phyloP scores from a whole-genome alignment of 1,140 invertebrate species.

The Melitaea cinxia region DNA sequence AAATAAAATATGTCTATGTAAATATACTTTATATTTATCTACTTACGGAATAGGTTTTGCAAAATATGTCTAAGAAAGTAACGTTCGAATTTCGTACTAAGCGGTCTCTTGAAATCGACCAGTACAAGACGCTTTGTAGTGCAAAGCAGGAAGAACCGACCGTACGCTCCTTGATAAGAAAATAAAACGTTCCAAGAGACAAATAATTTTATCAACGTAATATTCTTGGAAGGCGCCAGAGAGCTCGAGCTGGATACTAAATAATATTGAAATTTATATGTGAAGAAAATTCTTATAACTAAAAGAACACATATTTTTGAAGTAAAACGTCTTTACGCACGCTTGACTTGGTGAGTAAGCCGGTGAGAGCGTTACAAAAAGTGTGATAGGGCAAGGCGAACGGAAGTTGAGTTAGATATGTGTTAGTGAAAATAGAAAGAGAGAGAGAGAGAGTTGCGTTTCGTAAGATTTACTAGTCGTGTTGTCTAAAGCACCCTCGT shows the following conservation, averaged over 20 bases:
- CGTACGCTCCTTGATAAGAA: constrained; percentile 53
- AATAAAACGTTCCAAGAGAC: constrained; percentile 47
- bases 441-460: too few species aligned
- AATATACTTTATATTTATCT: too few species aligned
- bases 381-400: too few species aligned
- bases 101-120: constrained; percentile 49
- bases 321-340: too few species aligned
- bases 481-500: too few species aligned
- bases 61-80: constrained; percentile 2
- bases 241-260: not conserved
- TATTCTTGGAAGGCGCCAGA: constrained; percentile 24
- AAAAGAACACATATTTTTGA: not conserved
- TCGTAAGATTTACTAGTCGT: too few species aligned
- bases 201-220: constrained; percentile 48
- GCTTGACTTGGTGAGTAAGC: too few species aligned
- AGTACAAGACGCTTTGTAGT: constrained; percentile 48
- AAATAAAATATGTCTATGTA: too few species aligned
- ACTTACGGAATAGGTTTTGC: too few species aligned
- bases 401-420: too few species aligned
- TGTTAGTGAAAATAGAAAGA: too few species aligned
- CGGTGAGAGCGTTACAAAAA: too few species aligned
- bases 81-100: constrained; percentile 44
- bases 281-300: not conserved
- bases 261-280: constrained; percentile 4
- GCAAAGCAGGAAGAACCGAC: constrained; percentile 47